These are phyloP conservation scores for Gambusia yucatana DNA, from an alignment of 2,797 vertebrate genomes.

Conservation along the genomic window DNA sequence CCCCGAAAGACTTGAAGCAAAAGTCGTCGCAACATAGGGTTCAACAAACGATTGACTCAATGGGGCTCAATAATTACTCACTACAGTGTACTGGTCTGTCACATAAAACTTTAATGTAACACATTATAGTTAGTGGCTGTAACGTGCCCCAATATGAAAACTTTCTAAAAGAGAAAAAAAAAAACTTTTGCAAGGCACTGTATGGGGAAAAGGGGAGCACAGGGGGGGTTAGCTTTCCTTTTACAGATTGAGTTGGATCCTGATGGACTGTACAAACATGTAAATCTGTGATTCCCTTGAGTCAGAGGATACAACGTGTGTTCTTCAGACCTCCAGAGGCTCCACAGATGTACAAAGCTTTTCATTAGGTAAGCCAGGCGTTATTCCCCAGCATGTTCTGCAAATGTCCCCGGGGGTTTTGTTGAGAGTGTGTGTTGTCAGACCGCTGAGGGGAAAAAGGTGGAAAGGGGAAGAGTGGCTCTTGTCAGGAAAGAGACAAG, in stretches of 20 bases:
- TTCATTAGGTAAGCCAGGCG: slow-evolving; percentile 75
- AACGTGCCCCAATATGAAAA: background rate
- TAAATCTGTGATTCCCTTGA: slow-evolving; percentile 34
- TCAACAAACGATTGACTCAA: background rate
- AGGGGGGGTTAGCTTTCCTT: slow-evolving; percentile 3
- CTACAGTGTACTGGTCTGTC: background rate
- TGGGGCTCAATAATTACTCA: background rate
- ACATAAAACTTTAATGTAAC: background rate
- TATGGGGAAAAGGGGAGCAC: slow-evolving; percentile 16
- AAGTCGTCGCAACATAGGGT: background rate
- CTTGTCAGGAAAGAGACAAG: slow-evolving; percentile 63
- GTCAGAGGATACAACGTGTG: slow-evolving; percentile 39
- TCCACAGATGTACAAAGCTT: slow-evolving; percentile 74
- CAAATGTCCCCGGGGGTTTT: slow-evolving; percentile 66
- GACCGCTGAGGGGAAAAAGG: slow-evolving; percentile 49
- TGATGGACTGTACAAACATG: slow-evolving; percentile 18
- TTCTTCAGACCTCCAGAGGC: slow-evolving; percentile 71
- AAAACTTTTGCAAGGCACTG: background rate
- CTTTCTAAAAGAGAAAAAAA: background rate
- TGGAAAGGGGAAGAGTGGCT: slow-evolving; percentile 47
- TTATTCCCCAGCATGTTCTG: slow-evolving; percentile 69
- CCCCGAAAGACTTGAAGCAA: background rate
- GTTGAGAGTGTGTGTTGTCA: slow-evolving; percentile 54
- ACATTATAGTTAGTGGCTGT: background rate
- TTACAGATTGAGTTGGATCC: slow-evolving; percentile 26